A percentile compares a stretch with the other conserved stretches of the same genome.
Evolutionary conservation across 2,113 vertebrate genomes (phyloP).

Genomic region (Condylura cristata): DNA sequence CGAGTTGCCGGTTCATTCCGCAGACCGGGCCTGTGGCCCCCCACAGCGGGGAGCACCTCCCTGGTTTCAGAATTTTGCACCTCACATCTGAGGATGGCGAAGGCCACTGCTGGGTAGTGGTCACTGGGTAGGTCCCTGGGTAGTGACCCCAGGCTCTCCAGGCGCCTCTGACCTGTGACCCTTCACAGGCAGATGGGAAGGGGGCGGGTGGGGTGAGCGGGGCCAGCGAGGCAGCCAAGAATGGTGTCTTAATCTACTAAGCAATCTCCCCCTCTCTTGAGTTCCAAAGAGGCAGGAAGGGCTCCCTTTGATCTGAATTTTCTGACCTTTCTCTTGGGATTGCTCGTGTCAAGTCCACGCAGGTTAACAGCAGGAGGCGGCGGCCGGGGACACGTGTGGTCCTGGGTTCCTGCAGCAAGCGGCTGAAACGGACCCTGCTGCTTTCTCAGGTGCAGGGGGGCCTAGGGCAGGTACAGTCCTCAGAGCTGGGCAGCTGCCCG

Average conservation of each 20-base stretch:
- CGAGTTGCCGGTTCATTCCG: not conserved
- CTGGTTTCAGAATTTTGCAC: not conserved
- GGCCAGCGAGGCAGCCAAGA: not conserved
- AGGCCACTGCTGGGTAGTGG: not conserved
- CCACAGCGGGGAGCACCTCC: not conserved
- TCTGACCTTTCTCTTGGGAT: not conserved
- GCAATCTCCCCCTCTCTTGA: not conserved
- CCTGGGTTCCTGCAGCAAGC: too few species aligned
- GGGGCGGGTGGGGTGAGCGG: rapidly evolving
- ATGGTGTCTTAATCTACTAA: not conserved
- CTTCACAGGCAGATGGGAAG: too few species aligned
- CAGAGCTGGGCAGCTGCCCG: too few species aligned
- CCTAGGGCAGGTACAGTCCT: too few species aligned
- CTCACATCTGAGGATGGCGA: not conserved
- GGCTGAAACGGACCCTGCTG: too few species aligned
- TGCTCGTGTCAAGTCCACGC: rapidly evolving
- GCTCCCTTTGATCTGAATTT: not conserved
- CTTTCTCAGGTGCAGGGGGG: too few species aligned
- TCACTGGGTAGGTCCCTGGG: too few species aligned
- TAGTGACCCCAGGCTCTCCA: too few species aligned
- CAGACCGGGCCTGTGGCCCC: too few species aligned
- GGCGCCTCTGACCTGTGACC: too few species aligned
- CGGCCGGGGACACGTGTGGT: not conserved
- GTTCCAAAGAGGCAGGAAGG: not conserved
- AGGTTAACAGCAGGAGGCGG: not conserved